Evolutionary conservation across 2,113 vertebrate species (phyloP).

Genomic region (Syngnathus typhle): DNA sequence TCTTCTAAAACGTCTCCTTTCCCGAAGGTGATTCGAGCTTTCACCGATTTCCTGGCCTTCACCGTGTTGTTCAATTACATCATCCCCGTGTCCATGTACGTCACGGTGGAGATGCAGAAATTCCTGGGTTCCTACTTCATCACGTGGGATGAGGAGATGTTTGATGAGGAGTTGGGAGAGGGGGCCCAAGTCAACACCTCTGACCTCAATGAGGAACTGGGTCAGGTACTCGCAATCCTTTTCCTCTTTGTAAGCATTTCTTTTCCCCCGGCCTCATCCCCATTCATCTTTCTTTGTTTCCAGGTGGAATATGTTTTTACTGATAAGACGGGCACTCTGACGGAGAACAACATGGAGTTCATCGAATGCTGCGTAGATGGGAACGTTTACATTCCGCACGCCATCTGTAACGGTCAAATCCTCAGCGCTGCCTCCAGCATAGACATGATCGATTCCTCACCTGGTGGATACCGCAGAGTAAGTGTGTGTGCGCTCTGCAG

Average conservation of each 20-base stretch:
- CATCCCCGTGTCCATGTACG: constrained; percentile 98
- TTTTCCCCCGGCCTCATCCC: neutral
- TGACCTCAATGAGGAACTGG: constrained; percentile 94
- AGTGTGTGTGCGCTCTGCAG: constrained; percentile 22
- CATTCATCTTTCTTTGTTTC: constrained; percentile 8
- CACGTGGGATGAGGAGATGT: constrained; percentile 95
- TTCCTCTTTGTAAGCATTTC: neutral
- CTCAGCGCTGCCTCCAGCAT: constrained; percentile 81
- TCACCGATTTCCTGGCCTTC: constrained; percentile 97
- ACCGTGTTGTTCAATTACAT: constrained; percentile 99
- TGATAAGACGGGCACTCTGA: constrained; percentile 70
- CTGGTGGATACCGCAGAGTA: constrained; percentile 80
- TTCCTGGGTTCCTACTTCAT: constrained; percentile 97
- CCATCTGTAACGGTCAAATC: constrained; percentile 91
- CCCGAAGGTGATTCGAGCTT: constrained; percentile 70
- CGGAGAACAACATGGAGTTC: constrained; percentile 99
- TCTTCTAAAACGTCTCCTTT: neutral
- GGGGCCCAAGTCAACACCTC: constrained; percentile 95
- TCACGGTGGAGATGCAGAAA: constrained; percentile 99
- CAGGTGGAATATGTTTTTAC: constrained; percentile 94
- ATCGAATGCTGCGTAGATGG: constrained; percentile 95
- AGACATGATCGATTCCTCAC: constrained; percentile 97
- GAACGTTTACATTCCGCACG: constrained; percentile 86
- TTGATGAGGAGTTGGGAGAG: constrained; percentile 85
- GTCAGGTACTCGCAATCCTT: constrained; percentile 74